phyloP scores from a whole-genome alignment of 2,888 invertebrate species.

The Andrena minutula region DNA sequence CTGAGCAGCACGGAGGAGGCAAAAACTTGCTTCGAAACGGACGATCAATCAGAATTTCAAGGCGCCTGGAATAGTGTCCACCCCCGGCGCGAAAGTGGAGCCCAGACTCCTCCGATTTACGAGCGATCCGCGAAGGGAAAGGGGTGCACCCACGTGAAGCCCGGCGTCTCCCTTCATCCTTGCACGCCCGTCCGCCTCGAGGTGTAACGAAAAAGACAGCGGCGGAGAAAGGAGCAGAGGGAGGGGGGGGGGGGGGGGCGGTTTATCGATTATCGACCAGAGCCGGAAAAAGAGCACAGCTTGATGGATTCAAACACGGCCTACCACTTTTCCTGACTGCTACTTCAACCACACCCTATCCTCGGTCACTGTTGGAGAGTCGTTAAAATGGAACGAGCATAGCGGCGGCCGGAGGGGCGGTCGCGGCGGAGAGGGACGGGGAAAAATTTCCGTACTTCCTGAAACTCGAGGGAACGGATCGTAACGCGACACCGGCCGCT shows the following conservation, averaged over 20 bases:
- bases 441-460: slow-evolving; percentile 52
- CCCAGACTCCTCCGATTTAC: slow-evolving; percentile 60
- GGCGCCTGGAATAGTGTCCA: slow-evolving; percentile 10
- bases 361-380: slow-evolving; percentile 64
- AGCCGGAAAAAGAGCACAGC: slow-evolving; percentile 74
- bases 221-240: slow-evolving; percentile 28
- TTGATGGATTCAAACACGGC: slow-evolving; percentile 77
- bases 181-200: slow-evolving; percentile 42
- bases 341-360: slow-evolving; percentile 70
- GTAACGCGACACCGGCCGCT: slow-evolving; percentile 32
- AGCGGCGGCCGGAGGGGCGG: slow-evolving; percentile 30
- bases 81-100: background rate
- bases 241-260: background rate
- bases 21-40: background rate
- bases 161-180: slow-evolving; percentile 13
- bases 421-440: background rate
- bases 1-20: background rate
- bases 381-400: slow-evolving; percentile 66
- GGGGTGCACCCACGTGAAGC: slow-evolving; percentile 30
- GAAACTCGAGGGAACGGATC: slow-evolving; percentile 37
- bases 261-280: slow-evolving; percentile 74
- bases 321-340: slow-evolving; percentile 72
- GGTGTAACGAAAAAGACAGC: slow-evolving; percentile 49
- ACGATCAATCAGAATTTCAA: slow-evolving; percentile 33
- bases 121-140: slow-evolving; percentile 48